Percentiles rank a stretch among this genome's conserved stretches.
These are phyloP conservation scores for Lagopus muta DNA, from an alignment of 2,113 vertebrate species.

Conservation along the genomic window DNA sequence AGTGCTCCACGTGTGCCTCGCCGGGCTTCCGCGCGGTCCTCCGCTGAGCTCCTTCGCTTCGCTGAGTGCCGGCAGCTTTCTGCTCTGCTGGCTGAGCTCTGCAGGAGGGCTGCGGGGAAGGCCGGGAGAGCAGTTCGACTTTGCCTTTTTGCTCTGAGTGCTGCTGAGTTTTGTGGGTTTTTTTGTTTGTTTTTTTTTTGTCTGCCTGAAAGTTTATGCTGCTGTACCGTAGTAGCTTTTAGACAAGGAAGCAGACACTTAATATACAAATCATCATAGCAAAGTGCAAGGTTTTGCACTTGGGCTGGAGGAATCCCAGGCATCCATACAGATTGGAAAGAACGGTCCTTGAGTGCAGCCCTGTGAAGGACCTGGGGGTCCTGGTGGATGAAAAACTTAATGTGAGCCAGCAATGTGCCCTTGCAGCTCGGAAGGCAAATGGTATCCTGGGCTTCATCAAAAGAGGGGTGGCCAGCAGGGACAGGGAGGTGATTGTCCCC, in stretches of 20 bases:
- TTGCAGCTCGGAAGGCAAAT: too few species aligned
- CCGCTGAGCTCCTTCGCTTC: neutral
- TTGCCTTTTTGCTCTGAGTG: neutral
- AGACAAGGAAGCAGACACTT: neutral
- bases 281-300: too few species aligned
- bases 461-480: too few species aligned
- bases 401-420: too few species aligned
- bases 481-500: too few species aligned
- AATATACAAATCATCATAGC: too few species aligned
- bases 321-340: too few species aligned
- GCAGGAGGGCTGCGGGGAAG: neutral
- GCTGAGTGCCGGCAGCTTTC: neutral
- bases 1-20: neutral
- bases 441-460: too few species aligned
- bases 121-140: neutral
- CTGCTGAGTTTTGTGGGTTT: neutral
- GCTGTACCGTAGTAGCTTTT: neutral
- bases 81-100: neutral
- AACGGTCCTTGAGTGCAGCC: too few species aligned
- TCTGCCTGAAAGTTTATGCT: fast-evolving
- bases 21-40: neutral
- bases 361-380: too few species aligned
- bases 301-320: too few species aligned
- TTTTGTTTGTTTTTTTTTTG: neutral
- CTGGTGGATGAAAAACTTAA: too few species aligned